A percentile compares a stretch with the other conserved stretches of the same genome.
These are phyloP conservation scores for Listronotus bonariensis DNA, from an alignment of 1,140 invertebrate genomes.

Conservation along the genomic window DNA sequence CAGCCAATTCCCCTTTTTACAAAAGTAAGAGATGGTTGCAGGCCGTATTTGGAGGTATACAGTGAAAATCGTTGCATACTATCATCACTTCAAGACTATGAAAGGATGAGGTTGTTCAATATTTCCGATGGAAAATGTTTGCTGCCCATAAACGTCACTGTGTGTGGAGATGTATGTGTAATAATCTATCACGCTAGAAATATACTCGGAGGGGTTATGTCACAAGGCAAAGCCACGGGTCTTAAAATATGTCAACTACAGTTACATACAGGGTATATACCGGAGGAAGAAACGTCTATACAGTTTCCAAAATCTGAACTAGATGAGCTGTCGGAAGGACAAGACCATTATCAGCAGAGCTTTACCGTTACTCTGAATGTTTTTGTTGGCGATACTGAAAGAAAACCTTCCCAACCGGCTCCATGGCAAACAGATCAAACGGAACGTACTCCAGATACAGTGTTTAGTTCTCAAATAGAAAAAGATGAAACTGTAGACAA, in stretches of 20 bases:
- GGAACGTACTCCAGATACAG: slow-evolving; percentile 62
- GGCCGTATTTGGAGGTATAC: slow-evolving; percentile 91
- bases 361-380: slow-evolving; percentile 76
- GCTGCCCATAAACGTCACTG: slow-evolving; percentile 62
- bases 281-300: slow-evolving; percentile 72
- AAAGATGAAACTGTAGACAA: slow-evolving; percentile 82
- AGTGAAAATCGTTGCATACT: slow-evolving; percentile 84
- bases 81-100: slow-evolving; percentile 86
- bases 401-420: slow-evolving; percentile 66
- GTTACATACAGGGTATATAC: slow-evolving; percentile 87
- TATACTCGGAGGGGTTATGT: slow-evolving; percentile 76
- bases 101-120: slow-evolving; percentile 81
- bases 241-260: slow-evolving; percentile 88
- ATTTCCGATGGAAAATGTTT: slow-evolving; percentile 72
- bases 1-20: slow-evolving; percentile 91
- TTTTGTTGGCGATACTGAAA: slow-evolving; percentile 70
- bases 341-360: slow-evolving; percentile 80
- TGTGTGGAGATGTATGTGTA: slow-evolving; percentile 84
- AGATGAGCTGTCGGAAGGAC: slow-evolving; percentile 75
- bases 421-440: slow-evolving; percentile 75
- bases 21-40: slow-evolving; percentile 88
- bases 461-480: slow-evolving; percentile 83
- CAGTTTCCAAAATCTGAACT: slow-evolving; percentile 78
- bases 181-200: slow-evolving; percentile 85
- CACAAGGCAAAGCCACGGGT: slow-evolving; percentile 75